Base-by-base conservation (phyloP, 2,113 vertebrate genomes). In the Sebastes fasciatus region DNA sequence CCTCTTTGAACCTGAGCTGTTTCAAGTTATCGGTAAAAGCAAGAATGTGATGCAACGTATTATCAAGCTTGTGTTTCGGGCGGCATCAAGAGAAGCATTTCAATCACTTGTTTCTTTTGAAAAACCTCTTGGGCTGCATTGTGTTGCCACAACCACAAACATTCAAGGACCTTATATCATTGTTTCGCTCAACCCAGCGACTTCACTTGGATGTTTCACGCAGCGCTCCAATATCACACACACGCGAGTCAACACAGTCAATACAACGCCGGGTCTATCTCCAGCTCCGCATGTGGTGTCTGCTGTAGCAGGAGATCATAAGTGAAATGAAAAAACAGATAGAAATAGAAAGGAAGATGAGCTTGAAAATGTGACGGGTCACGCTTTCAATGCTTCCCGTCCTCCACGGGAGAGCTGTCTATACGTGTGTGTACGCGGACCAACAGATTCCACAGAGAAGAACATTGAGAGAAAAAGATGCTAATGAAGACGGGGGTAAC, bases 261-360 rank as follows among this genome's bases (percentile, higher is more conserved):
- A 79, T 68, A 46, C 49, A 75, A 61, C 1, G 23, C 14, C n/a
- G 19, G 51, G 65, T 80, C 51, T 63, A 62, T 83, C 71, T 74
- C 65, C 10, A 21, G 58, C 77, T 74, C 74, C 63, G 77, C 48
- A 51, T 78, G 73, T 80, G 83, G 79, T 51, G 21, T 43, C 77
- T 72, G 69, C 42, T 23, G 70, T 61, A 83, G 73, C 63, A 77
- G 23, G 62, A 73, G 48, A 74, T 76, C 60, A 21, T 11, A 66
- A 60, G 51, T 65, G 76, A 78, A 90, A 85, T 69, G 67, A 81
- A 72, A 89, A 77, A 43, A 77, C 13, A 52, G n/a, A 58, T 63
- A 78, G 7, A 78, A 84, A 88, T 57, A 19, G 49, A 80, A 82
- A 60, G 10, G 26, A 69, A 45, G 60, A 86, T 86, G 74, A 76